Conservation (phyloP, 2,888 invertebrate species). For the Leptinotarsa juncta region DNA sequence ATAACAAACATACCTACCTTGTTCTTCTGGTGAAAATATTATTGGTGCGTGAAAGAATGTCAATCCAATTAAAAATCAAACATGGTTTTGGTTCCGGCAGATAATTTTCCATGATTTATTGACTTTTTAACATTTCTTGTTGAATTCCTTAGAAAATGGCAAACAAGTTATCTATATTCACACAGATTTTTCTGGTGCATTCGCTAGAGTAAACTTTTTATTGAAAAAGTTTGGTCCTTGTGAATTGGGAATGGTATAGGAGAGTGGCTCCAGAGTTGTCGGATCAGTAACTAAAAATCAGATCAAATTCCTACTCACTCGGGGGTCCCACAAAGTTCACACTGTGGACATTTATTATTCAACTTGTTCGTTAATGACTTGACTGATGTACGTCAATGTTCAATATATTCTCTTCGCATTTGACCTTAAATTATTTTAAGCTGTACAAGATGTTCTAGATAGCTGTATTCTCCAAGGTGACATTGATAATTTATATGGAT, state of each 20-base stretch:
- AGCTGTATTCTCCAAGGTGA: neutral
- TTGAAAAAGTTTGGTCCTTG: neutral
- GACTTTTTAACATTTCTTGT: neutral
- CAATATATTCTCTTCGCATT: neutral
- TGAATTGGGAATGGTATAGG: neutral
- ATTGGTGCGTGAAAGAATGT: no score
- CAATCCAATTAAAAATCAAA: no score
- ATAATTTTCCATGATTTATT: no score
- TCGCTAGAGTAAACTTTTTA: neutral
- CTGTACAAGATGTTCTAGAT: neutral
- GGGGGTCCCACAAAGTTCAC: neutral
- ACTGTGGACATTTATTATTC: neutral
- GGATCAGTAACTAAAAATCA: neutral
- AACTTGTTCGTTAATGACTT: neutral
- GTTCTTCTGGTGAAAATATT: no score
- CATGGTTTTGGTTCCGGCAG: no score
- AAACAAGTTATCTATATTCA: neutral
- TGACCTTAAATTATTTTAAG: neutral
- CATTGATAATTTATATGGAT: neutral
- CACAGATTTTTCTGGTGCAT: neutral
- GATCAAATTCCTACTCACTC: neutral
- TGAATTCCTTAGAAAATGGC: neutral
- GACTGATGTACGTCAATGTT: neutral
- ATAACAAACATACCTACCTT: no score
- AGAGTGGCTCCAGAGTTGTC: neutral